Conservation (phyloP, 1,140 invertebrate species). For the Leptoteleia sp. region DNA sequence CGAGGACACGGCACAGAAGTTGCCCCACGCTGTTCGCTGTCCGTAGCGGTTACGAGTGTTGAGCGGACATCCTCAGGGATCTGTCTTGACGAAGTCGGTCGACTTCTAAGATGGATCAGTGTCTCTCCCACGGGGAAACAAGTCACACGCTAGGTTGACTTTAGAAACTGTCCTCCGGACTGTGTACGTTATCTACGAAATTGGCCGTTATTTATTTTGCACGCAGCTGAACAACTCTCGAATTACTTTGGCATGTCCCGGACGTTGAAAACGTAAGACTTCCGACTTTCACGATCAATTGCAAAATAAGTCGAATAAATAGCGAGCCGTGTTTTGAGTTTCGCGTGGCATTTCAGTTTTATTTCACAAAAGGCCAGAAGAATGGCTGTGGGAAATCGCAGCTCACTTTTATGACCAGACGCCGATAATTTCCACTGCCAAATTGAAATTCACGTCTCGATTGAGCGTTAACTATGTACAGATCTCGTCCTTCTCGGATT, state of each 20-base stretch:
- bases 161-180: slow-evolving; percentile 39
- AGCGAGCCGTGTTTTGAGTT: slow-evolving; percentile 35
- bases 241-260: too few relatives aligned
- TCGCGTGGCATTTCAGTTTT: slow-evolving; percentile 48
- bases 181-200: slow-evolving; percentile 42
- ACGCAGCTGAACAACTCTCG: slow-evolving; percentile 16
- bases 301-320: too few relatives aligned
- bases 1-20: slow-evolving; percentile 42
- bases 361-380: slow-evolving; percentile 41
- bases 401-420: slow-evolving; percentile 53
- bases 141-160: slow-evolving; percentile 62
- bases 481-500: slow-evolving; percentile 41
- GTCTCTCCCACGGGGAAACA: slow-evolving; percentile 37
- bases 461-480: slow-evolving; percentile 67
- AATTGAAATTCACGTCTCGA: slow-evolving; percentile 70
- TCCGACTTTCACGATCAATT: too few relatives aligned
- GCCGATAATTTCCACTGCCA: slow-evolving; percentile 48
- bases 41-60: slow-evolving; percentile 58
- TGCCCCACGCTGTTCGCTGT: slow-evolving; percentile 44
- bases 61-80: too few relatives aligned
- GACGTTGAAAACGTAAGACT: too few relatives aligned
- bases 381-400: slow-evolving; percentile 57
- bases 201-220: slow-evolving; percentile 52
- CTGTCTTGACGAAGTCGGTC: too few relatives aligned
- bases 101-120: slow-evolving; percentile 55